Evolutionary conservation across 1,140 invertebrate genomes (phyloP).

Genomic region (Drosophila grimshawi): DNA sequence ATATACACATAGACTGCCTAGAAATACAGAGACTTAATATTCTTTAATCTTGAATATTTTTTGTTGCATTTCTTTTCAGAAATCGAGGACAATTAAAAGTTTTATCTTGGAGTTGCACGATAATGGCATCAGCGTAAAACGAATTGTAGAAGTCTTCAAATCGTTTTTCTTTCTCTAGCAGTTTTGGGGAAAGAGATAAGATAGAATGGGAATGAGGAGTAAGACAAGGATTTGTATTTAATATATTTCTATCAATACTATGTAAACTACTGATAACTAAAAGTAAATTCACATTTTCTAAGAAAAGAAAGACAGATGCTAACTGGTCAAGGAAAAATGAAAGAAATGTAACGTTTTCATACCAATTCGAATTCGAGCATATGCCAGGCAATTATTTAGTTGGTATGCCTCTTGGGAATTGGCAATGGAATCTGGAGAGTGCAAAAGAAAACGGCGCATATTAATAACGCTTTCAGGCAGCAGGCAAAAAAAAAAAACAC

Average conservation of each 20-base stretch:
- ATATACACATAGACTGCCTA: too few relatives aligned
- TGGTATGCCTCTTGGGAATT: slow-evolving; percentile 41
- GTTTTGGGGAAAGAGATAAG: slow-evolving; percentile 32
- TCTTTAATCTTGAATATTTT: not conserved
- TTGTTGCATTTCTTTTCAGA: slow-evolving; percentile 58
- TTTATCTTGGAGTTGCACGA: slow-evolving; percentile 65
- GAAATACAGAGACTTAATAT: not conserved
- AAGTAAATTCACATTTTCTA: not conserved
- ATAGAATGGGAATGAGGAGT: not conserved
- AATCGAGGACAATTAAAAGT: slow-evolving; percentile 63
- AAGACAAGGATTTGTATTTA: not conserved
- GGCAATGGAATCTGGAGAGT: slow-evolving; percentile 15
- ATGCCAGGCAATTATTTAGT: slow-evolving; percentile 56
- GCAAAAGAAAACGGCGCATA: slow-evolving; percentile 67
- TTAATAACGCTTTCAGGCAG: slow-evolving; percentile 61
- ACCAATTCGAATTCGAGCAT: slow-evolving; percentile 37
- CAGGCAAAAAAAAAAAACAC: slow-evolving; percentile 36
- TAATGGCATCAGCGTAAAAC: slow-evolving; percentile 65
- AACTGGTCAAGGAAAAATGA: slow-evolving; percentile 9
- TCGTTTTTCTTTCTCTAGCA: slow-evolving; percentile 71
- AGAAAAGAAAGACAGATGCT: slow-evolving; percentile 39
- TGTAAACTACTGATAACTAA: not conserved
- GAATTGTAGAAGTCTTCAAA: slow-evolving; percentile 75
- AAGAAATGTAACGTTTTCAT: slow-evolving; percentile 27
- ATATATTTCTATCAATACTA: not conserved